Evolutionary conservation across 2,888 invertebrate species (phyloP), one percentile per base, ranked within the genome.

Genomic region (Smittia sp.): DNA sequence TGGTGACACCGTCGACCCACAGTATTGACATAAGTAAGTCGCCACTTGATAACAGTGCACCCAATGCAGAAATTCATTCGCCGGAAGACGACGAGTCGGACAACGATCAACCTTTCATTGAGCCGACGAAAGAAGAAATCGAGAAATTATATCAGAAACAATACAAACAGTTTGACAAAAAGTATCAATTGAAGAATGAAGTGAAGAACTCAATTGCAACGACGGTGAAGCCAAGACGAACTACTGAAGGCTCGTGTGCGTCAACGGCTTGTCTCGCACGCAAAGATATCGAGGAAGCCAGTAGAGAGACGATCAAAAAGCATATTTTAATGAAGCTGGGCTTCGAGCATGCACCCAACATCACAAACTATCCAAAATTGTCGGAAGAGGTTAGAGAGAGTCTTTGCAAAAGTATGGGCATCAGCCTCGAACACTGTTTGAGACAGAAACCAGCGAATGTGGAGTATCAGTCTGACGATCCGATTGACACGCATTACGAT

Each of bases 401-500:
- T 3, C 15, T 62, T 18, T 72, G 72, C 27, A 72, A 62, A n/a
- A 62, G 39, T 3, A 62, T 39, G 15, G 39, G 24, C 7, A 38
- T 62, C n/a, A 54, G 32, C 24, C 25, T 20, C 54, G 72, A 72
- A 38, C 18, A 62, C 18, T 72, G 72, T 9, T 54, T 63, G 20
- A 15, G 39, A 39, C 2, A 15, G 46, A 25, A n/a, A 9, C 18
- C 62, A 39, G 15, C 6, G 13, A 32, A 58, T 62, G 4, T 15
- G 20, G 72, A 72, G 20, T 72, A 72, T 72, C 72, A 72, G 32
- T 72, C 72, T 1, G 72, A 72, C 54, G 72, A n/a, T 27, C 62
- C 72, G 2, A 63, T 25, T 27, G 27, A 13, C 6, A 6, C 38
- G 11, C 6, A 38, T 11, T n/a, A n/a, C 2, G 13, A n/a, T 11